These are phyloP conservation scores for Axinella damicornis DNA, from an alignment of 37 sponge, comb jelly and placozoan species.

Conservation along the genomic window DNA sequence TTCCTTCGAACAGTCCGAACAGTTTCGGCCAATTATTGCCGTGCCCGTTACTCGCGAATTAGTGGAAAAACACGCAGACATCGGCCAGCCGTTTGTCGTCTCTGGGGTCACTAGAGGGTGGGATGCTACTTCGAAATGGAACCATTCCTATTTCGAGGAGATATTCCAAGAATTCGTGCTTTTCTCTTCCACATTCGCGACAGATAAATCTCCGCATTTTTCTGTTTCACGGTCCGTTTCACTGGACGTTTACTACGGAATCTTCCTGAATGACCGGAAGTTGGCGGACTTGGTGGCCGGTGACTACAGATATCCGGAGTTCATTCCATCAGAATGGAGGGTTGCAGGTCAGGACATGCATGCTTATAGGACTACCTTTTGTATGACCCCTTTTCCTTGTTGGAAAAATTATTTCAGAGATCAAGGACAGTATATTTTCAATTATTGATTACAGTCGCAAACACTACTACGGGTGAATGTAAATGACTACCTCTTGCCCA, in stretches of 20 bases:
- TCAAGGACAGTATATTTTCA: too few relatives aligned
- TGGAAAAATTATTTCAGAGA: too few relatives aligned
- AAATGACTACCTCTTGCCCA: too few relatives aligned
- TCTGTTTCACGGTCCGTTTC: not conserved
- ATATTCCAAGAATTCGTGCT: conserved; percentile 22
- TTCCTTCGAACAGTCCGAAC: too few relatives aligned
- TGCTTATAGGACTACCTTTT: not conserved
- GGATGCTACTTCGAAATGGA: conserved; percentile 40
- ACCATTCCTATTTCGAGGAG: conserved; percentile 43
- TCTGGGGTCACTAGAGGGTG: conserved; percentile 34
- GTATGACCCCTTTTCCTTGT: too few relatives aligned
- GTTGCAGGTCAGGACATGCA: conserved; percentile 1
- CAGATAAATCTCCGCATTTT: conserved; percentile 24
- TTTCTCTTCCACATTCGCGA: conserved; percentile 65
- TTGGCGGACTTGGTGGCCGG: conserved; percentile 18
- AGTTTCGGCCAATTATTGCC: too few relatives aligned
- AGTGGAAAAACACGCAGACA: not conserved
- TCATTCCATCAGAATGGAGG: conserved; percentile 46
- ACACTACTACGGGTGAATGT: too few relatives aligned
- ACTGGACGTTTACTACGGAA: conserved; percentile 42
- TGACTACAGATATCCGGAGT: conserved; percentile 53
- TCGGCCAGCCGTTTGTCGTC: conserved; percentile 47
- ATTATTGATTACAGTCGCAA: too few relatives aligned
- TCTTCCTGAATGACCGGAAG: conserved; percentile 36
- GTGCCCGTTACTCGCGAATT: not conserved